phyloP scores from a whole-genome alignment of 2,888 invertebrate species.

The Dexiosoma caninum region DNA sequence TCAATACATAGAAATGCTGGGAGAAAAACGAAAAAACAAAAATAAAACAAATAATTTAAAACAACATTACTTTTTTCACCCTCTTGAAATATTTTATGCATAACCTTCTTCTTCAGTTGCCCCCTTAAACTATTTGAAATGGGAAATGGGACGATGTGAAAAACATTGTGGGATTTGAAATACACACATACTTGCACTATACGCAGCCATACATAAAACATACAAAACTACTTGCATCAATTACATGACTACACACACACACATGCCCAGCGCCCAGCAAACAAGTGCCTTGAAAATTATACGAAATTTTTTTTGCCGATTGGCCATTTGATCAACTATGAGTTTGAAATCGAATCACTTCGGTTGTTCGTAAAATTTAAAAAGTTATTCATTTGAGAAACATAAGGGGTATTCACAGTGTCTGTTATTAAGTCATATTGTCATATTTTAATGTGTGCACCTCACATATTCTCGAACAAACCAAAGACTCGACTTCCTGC shows the following conservation, averaged over 20 bases:
- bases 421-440: too few relatives aligned
- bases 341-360: too few relatives aligned
- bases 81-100: conserved; percentile 58
- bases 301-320: not conserved
- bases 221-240: too few relatives aligned
- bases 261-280: not conserved
- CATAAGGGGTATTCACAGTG: too few relatives aligned
- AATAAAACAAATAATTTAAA: conserved; percentile 29
- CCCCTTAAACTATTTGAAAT: not conserved
- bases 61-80: conserved; percentile 52
- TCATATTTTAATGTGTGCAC: too few relatives aligned
- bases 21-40: not conserved
- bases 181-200: conserved; percentile 56
- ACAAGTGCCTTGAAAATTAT: not conserved
- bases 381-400: too few relatives aligned
- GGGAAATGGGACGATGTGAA: not conserved
- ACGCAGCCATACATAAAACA: too few relatives aligned
- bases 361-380: too few relatives aligned
- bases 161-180: conserved; percentile 29
- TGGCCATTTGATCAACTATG: too few relatives aligned
- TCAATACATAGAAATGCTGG: conserved; percentile 23
- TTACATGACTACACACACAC: conserved; percentile 38
- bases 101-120: conserved; percentile 28
- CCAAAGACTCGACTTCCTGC: too few relatives aligned
- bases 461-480: too few relatives aligned